Evolutionary conservation across 2,113 vertebrate genomes (phyloP).

Genomic region (Alaudala cheleensis): DNA sequence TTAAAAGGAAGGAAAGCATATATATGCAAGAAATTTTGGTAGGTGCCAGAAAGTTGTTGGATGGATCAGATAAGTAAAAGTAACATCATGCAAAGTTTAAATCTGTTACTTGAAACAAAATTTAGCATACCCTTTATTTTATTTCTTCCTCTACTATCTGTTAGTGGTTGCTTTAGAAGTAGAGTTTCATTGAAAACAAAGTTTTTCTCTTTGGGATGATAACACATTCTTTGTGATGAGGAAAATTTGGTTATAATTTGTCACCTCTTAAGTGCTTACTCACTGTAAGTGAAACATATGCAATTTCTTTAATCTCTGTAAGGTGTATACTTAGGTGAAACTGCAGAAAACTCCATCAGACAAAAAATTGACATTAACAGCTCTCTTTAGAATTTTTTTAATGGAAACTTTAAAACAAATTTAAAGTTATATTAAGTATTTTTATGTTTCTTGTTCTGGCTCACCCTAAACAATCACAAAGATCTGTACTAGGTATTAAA

Average conservation of each 20-base stretch:
- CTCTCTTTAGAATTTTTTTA: background rate
- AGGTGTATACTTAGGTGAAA: background rate
- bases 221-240: background rate
- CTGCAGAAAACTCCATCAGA: background rate
- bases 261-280: background rate
- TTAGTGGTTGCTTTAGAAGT: background rate
- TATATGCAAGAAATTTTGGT: background rate
- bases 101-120: background rate
- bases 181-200: background rate
- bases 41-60: background rate
- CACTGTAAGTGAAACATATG: background rate
- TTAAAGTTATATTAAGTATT: background rate
- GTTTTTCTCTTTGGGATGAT: background rate
- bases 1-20: background rate
- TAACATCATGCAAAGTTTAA: background rate
- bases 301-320: background rate
- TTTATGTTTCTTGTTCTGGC: accelerated
- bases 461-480: background rate
- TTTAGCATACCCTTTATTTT: background rate
- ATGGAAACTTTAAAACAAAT: background rate
- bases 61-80: background rate
- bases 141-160: background rate
- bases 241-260: background rate
- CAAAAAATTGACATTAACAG: background rate
- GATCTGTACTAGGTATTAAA: background rate